Percentiles rank a stretch among this genome's conserved stretches.
Evolutionary conservation across 2,113 vertebrate genomes (phyloP).

Genomic region (Gavialis gangeticus): DNA sequence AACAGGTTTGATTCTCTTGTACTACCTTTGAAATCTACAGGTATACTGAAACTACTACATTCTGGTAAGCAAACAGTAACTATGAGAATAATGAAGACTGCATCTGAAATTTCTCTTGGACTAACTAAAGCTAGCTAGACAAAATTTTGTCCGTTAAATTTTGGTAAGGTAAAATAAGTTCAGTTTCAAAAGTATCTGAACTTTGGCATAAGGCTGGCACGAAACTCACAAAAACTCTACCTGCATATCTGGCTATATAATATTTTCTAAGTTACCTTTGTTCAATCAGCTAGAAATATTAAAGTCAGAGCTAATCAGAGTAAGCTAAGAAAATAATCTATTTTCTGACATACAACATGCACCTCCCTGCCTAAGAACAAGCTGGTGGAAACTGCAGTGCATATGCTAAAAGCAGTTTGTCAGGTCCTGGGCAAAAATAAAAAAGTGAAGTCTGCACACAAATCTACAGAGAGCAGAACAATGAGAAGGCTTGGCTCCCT

Average conservation of each 20-base stretch:
- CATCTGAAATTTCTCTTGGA: conserved; percentile 36
- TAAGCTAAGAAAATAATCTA: not conserved
- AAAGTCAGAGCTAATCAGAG: not conserved
- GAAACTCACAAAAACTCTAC: not conserved
- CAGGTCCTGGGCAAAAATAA: too few relatives aligned
- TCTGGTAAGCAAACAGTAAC: not conserved
- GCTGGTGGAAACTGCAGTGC: too few relatives aligned
- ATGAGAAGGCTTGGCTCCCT: too few relatives aligned
- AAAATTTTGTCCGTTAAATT: not conserved
- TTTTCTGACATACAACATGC: too few relatives aligned
- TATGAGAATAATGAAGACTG: not conserved
- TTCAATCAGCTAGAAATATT: not conserved
- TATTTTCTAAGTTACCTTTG: not conserved
- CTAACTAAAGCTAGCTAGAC: not conserved
- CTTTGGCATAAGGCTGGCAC: not conserved
- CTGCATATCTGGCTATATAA: not conserved
- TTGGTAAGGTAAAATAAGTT: not conserved
- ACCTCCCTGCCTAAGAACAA: too few relatives aligned
- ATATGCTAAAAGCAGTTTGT: too few relatives aligned
- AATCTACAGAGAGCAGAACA: too few relatives aligned
- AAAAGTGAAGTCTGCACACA: too few relatives aligned
- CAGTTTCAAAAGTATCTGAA: not conserved
- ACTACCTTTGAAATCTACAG: not conserved
- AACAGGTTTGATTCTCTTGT: not conserved
- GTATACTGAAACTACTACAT: not conserved